Percentiles rank a stretch among this genome's conserved stretches.
phyloP scores from a whole-genome alignment of 2,797 vertebrate species.

The Amniataba percoides region DNA sequence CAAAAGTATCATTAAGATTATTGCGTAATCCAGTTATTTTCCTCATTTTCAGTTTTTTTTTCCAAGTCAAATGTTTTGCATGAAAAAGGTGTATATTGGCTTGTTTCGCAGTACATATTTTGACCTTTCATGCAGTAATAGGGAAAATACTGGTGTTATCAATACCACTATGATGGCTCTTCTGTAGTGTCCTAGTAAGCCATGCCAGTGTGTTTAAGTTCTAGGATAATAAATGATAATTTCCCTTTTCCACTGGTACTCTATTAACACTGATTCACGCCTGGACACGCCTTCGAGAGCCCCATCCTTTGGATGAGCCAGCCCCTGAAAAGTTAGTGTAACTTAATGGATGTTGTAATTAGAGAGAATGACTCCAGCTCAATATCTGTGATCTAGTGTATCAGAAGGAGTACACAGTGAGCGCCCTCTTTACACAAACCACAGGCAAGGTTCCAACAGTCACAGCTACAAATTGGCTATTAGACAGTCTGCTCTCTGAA shows the following conservation, averaged over 20 bases:
- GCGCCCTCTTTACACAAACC: conserved; percentile 28
- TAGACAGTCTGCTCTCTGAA: conserved; percentile 60
- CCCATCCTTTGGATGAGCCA: background rate
- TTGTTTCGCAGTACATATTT: background rate
- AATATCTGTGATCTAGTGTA: conserved; percentile 17
- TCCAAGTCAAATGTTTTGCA: background rate
- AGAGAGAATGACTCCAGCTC: conserved; percentile 13
- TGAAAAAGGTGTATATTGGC: background rate
- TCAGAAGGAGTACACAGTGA: conserved; percentile 24
- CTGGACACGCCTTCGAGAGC: background rate
- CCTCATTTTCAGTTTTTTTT: no score
- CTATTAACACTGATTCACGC: background rate
- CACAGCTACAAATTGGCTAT: conserved; percentile 68
- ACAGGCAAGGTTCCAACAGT: conserved; percentile 45
- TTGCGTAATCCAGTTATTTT: background rate
- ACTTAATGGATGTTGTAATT: conserved; percentile 26
- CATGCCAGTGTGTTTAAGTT: conserved; percentile 6
- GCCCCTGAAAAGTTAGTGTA: conserved; percentile 1
- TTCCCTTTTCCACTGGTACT: background rate
- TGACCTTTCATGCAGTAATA: background rate
- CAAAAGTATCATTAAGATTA: background rate
- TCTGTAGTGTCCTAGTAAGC: conserved; percentile 1
- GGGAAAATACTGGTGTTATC: background rate
- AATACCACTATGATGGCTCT: background rate
- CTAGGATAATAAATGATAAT: conserved; percentile 1